A percentile compares a stretch with the other conserved stretches of the same genome.
phyloP scores from a whole-genome alignment of 23 tunicate genomes.

The Trididemnum miniatum region DNA sequence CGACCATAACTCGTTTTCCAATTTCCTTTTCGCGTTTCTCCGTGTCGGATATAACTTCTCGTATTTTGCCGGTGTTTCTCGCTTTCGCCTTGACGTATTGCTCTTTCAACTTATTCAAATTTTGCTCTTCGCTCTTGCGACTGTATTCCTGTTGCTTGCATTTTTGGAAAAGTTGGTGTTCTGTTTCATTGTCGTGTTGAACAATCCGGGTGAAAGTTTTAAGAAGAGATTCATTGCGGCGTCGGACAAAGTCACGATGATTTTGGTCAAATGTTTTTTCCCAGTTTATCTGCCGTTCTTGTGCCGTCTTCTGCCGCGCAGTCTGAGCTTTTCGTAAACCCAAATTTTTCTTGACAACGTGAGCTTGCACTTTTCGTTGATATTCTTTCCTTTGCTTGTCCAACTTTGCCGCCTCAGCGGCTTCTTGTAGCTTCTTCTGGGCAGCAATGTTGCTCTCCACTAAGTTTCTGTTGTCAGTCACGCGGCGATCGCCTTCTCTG shows the following conservation, averaged over 20 bases:
- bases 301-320: conserved; percentile 48
- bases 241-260: conserved; percentile 65
- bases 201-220: conserved; percentile 71
- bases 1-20: conserved; percentile 40
- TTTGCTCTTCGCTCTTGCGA: conserved; percentile 73
- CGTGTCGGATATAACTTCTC: conserved; percentile 33
- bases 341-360: conserved; percentile 65
- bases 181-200: conserved; percentile 72
- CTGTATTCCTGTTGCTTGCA: conserved; percentile 60
- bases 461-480: conserved; percentile 75
- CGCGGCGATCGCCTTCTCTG: conserved; percentile 87
- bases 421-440: conserved; percentile 92
- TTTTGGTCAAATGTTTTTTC: conserved; percentile 73
- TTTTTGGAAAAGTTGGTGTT: conserved; percentile 71
- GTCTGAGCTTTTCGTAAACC: conserved; percentile 56
- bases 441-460: conserved; percentile 82
- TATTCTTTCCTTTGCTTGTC: conserved; percentile 79
- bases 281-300: conserved; percentile 66
- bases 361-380: conserved; percentile 88
- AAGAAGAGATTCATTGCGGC: conserved; percentile 67
- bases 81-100: conserved; percentile 42
- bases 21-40: conserved; percentile 55
- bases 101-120: conserved; percentile 64
- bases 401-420: conserved; percentile 73
- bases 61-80: conserved; percentile 62